Evolutionary conservation across 2,797 vertebrate genomes (phyloP), one percentile per base, ranked within the genome.

Genomic region (Tamandua tetradactyla): DNA sequence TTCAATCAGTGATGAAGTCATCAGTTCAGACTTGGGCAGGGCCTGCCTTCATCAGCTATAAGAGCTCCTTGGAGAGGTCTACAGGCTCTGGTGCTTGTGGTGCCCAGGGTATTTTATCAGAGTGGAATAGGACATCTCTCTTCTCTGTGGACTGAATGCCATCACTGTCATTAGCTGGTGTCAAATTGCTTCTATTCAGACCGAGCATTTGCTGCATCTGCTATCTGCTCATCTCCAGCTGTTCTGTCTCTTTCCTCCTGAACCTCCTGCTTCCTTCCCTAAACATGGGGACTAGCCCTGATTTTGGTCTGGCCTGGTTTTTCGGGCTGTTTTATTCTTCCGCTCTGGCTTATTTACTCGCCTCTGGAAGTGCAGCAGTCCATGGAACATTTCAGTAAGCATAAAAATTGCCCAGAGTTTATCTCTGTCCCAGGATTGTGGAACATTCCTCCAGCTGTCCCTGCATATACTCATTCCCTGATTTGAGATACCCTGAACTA

Each of bases 11-110:
- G 23, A 23, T 35, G 35, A 17, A 1, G 30, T 18, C 2, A 14
- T 27, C 30, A 22, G 8, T n/a, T 17, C 17, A 71, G 61, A 37
- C 22, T 18, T 64, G 35, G 2, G 64, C 10, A 2, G 44, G 18
- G 59, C n/a, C 44, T n/a, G 1, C 55, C 17, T 55, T 49, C 30
- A 18, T 15, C 59, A 15, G 23, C 84, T 52, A 20, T 11, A 25
- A 42, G 40, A 27, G 84, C 47, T 25, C 6, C 17, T 6, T 4
- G 15, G 7, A 13, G 9, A 14, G 15, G 14, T 8, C 52, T 23
- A 18, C 79, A 7, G 23, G 23, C n/a, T 37, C 0, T 32, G 18
- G 52, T 66, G 2, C 32, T 22, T 0, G 0, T 0, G 12, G 75
- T 35, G 13, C 3, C 59, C 59, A 1, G 18, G 52, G 68, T 44